A percentile compares a stretch with the other conserved stretches of the same genome.
Evolutionary conservation across 2,888 invertebrate species (phyloP).

Genomic region (Lasioglossum lativentre): DNA sequence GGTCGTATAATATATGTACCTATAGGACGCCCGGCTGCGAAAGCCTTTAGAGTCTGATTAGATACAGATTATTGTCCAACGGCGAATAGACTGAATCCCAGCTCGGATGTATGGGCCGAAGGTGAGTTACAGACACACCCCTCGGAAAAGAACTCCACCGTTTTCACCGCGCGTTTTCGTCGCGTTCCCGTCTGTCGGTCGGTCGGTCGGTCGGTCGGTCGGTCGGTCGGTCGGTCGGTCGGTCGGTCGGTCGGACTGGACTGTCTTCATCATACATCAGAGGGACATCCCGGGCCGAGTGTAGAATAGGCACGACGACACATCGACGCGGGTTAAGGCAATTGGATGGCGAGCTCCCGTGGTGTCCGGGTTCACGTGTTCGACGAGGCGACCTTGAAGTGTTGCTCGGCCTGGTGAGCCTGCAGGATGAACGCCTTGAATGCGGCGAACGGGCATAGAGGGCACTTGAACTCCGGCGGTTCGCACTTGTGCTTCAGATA

Average conservation of each 20-base stretch:
- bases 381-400: constrained; percentile 82
- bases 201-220: background rate
- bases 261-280: background rate
- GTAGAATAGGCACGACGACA: constrained; percentile 53
- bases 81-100: background rate
- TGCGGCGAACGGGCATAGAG: constrained; percentile 83
- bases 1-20: background rate
- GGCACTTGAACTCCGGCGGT: constrained; percentile 83
- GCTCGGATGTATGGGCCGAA: background rate
- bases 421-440: constrained; percentile 84
- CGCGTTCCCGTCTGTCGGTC: background rate
- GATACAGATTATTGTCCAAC: constrained; percentile 1
- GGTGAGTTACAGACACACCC: background rate
- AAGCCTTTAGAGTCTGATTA: background rate
- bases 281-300: constrained; percentile 13
- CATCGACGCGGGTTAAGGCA: constrained; percentile 66
- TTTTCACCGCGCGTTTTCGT: background rate
- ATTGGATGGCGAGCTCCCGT: constrained; percentile 33
- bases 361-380: constrained; percentile 75
- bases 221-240: too few species aligned
- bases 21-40: background rate
- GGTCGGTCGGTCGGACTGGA: background rate
- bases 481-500: constrained; percentile 84
- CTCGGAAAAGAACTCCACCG: background rate
- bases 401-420: constrained; percentile 84